Evolutionary conservation across 2,888 invertebrate genomes (phyloP), one percentile per base, ranked within the genome.

Genomic region (Conchocele bisecta): DNA sequence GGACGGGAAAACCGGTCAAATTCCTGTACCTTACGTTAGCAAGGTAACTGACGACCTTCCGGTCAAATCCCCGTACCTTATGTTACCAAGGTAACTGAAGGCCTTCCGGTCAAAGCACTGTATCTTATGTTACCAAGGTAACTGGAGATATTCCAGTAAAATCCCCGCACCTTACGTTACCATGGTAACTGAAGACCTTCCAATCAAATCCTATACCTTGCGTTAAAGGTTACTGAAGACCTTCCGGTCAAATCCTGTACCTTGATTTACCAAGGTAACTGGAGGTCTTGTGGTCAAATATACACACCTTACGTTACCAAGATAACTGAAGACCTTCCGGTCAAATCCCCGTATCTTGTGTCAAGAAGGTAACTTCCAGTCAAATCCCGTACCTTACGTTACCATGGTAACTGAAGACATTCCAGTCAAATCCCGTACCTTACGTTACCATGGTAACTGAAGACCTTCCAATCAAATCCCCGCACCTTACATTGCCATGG

Each of bases 161-260:
- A 35, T 35, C 11, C 37, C 37, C n/a, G 37, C n/a, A n/a, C 37
- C 37, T 13, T 35, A 35, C n/a, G 37, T 35, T 13, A 35, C 37
- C n/a, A 35, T 13, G 37, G 37, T 35, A 35, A 35, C n/a, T 35
- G 37, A n/a, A 11, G 37, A 35, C 6, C 7, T 42, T 6, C 37
- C n/a, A n/a, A n/a, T n/a, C n/a, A n/a, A n/a, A n/a, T n/a, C n/a
- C n/a, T n/a, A n/a, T n/a, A n/a, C n/a, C n/a, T n/a, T n/a, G n/a
- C n/a, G 24, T 88, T 92, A 1, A 91, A 98, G 95, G 98, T 98
- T 90, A 94, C 95, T 15, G 98, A 98, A 85, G 99, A 99, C 93
- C 93, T 99, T 46, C 97, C 98, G 17, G 99, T 99, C 92, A 95
- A 95, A 99, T 82, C 99, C 99, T 31, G 98, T 98, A 83, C 98